Percentiles rank a stretch among this genome's conserved stretches.
Conservation (phyloP, 2,113 vertebrate genomes). For the Pituophis catenifer region DNA sequence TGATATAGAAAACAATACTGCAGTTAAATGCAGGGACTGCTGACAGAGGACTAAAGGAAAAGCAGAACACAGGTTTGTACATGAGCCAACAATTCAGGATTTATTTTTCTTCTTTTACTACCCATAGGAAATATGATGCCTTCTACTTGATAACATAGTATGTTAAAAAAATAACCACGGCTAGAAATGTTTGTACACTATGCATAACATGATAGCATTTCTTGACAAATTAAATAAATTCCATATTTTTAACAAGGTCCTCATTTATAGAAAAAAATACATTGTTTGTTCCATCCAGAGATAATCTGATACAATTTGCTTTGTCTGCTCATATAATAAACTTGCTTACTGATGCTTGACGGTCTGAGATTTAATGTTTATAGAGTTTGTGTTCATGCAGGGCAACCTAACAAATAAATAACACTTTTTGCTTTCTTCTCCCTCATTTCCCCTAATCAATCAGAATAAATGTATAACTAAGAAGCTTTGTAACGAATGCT, state of each 20-base stretch:
- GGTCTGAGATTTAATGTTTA: slow-evolving; percentile 8
- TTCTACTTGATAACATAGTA: background rate
- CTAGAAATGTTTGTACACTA: background rate
- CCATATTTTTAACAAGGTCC: background rate
- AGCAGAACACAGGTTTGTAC: background rate
- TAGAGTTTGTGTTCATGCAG: background rate
- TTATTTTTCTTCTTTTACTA: slow-evolving; percentile 13
- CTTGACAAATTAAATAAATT: background rate
- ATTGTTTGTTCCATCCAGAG: background rate
- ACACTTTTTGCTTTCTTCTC: background rate
- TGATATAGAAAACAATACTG: background rate
- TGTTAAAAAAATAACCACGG: background rate
- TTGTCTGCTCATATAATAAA: slow-evolving; percentile 15
- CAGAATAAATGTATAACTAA: background rate
- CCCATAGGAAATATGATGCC: slow-evolving; percentile 5
- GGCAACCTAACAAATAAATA: background rate
- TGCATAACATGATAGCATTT: background rate
- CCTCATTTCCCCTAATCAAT: background rate
- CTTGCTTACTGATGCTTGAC: background rate
- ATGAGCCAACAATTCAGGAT: background rate
- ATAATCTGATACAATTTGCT: slow-evolving; percentile 27
- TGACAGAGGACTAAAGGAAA: background rate
- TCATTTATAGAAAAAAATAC: slow-evolving; percentile 21
- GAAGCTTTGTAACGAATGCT: background rate
- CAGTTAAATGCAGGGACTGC: background rate